Evolutionary conservation across 2,113 vertebrate species (phyloP), one percentile per base, ranked within the genome.

Genomic region (Bujurquina vittata): DNA sequence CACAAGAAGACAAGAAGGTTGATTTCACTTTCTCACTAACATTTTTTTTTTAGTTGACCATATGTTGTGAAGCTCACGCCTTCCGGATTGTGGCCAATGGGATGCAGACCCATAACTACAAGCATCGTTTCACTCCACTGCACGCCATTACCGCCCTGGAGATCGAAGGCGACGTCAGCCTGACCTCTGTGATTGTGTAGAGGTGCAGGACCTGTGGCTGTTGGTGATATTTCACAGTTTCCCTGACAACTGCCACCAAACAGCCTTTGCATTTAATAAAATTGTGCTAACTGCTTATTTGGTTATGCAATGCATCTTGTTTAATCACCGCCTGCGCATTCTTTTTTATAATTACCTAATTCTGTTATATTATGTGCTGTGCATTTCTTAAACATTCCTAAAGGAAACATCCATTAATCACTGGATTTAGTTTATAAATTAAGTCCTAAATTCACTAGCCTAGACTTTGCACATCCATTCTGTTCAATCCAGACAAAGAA

Each of bases 21-120:
- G 15, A 15, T 49, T 49, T 17, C 46, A 49, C 5, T 49, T 17
- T 49, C 46, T 49, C 46, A 49, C 5, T 49, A 17, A 49, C 46
- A 49, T 17, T 17, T 33, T 33, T 1, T 22, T 93, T 93, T 65
- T 93, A 96, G 95, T 4, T 96, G 83, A 90, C 87, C n/a, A 93
- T 96, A 72, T 84, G 80, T 26, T 96, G 94, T 84, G 94, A 94
- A 75, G 85, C 10, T 4, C 78, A 94, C 1, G 75, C 63, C 69
- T 96, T 88, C 88, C 93, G 87, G 12, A 87, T 96, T 17, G 59
- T 94, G 60, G 91, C 62, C 62, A 94, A 95, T n/a, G 95, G 95
- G 49, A 84, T 60, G 26, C 94, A 95, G 81, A 31, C 56, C 1
- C 91, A 94, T 77, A 90, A 11, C 22, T 96, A 58, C 79, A 92